Evolutionary conservation across 37 sponge, comb jelly and placozoan species (phyloP), one percentile per base, ranked within the genome.

Genomic region (Chondrosia reniformis): DNA sequence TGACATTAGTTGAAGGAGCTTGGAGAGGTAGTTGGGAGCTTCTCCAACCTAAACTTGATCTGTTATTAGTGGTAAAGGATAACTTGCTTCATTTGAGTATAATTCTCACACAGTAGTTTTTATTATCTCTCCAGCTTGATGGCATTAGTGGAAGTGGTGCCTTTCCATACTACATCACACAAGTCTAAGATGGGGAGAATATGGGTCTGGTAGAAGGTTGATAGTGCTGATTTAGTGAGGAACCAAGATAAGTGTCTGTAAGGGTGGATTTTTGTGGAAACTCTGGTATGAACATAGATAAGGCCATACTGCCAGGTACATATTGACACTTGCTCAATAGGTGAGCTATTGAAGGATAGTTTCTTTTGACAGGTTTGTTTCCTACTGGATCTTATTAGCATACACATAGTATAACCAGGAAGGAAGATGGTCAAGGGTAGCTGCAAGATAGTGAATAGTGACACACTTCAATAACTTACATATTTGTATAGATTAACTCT

Each of bases 381-480:
- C 55, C 55, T 19, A 13, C 17, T 19, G 19, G 55, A 13, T 52
- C 17, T 52, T 21, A 19, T 19, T 52, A 52, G 17, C 17, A n/a
- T n/a, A n/a, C n/a, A n/a, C n/a, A n/a, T n/a, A n/a, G n/a, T n/a
- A n/a, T 21, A 21, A 36, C 55, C 9, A 75, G 34, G 31, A 25
- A 34, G 6, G 1, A 37, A 15, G 52, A 22, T 21, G 10, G 39
- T 54, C 17, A 33, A 75, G 4, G 33, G n/a, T 75, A 95, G 99
- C 95, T 38, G 99, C 99, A 13, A 55, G 99, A 66, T 96, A 98
- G 57, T 95, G 95, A 80, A 87, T 88, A 80, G 95, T 83, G 61
- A 92, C 90, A 43, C 95, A 87, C 81, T 90, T 98, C 3, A 92
- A 95, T 3, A 96, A 96, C 12, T 87, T 98, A n/a, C n/a, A n/a